A percentile compares a stretch with the other conserved stretches of the same genome.
phyloP scores from a whole-genome alignment of 2,113 vertebrate genomes.

The Hemichromis elongatus region DNA sequence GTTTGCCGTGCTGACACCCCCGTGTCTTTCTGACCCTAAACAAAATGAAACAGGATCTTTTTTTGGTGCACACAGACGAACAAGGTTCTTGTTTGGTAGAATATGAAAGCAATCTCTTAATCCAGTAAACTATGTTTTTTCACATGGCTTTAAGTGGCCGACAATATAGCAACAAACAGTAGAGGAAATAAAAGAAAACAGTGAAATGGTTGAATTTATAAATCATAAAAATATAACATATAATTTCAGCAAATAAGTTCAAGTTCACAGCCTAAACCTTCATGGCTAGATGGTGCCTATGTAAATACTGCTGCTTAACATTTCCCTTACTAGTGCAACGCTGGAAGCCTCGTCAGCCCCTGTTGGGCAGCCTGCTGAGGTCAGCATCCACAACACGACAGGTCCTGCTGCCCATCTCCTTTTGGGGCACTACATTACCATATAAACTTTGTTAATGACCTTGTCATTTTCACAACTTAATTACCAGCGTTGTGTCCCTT shows the following conservation, averaged over 20 bases:
- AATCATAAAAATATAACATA: not conserved
- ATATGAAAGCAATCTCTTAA: not conserved
- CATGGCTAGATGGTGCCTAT: conserved; percentile 21
- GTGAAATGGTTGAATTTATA: not conserved
- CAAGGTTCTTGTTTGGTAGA: not conserved
- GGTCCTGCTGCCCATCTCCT: conserved; percentile 38
- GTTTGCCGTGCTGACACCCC: not conserved
- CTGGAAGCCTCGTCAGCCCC: conserved; percentile 60
- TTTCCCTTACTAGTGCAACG: conserved; percentile 65
- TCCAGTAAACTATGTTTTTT: not conserved
- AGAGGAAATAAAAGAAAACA: not conserved
- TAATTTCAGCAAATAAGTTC: not conserved
- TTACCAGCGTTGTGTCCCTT: conserved; percentile 55
- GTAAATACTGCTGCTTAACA: conserved; percentile 66
- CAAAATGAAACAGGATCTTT: not conserved
- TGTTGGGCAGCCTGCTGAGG: conserved; percentile 62
- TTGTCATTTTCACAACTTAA: conserved; percentile 73
- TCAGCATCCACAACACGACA: conserved; percentile 62
- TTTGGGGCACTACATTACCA: conserved; percentile 65
- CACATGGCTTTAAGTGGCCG: not conserved
- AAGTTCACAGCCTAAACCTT: conserved; percentile 7
- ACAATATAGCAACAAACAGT: not conserved
- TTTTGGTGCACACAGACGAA: not conserved
- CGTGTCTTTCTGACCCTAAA: not conserved
- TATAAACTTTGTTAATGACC: conserved; percentile 76